Percentiles rank a stretch among this genome's conserved stretches.
phyloP scores from a whole-genome alignment of 1,140 invertebrate genomes.

The Anastrepha ludens region DNA sequence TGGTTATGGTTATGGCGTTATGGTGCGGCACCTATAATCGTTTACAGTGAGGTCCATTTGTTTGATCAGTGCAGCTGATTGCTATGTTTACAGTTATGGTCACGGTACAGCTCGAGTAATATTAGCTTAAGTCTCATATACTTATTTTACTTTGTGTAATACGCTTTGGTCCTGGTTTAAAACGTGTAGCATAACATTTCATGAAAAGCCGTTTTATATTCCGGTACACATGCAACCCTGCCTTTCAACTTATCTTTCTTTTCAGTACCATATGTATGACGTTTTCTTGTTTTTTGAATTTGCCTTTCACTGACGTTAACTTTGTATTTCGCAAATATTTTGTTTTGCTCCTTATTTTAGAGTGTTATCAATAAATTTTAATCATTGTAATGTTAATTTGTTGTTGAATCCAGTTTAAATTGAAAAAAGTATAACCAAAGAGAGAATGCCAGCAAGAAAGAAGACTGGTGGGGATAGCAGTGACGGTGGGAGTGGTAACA shows the following conservation, averaged over 20 bases:
- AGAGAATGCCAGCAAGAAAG: conserved; percentile 39
- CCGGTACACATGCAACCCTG: background rate
- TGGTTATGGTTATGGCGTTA: no score
- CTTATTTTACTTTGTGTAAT: no score
- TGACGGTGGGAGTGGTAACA: conserved; percentile 18
- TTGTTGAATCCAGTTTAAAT: background rate
- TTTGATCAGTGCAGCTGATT: no score
- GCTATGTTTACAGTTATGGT: no score
- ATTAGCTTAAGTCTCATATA: no score
- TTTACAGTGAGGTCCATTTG: no score
- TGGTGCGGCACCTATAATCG: no score
- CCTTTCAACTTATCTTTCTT: background rate
- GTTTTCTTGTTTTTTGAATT: background rate
- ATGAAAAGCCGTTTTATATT: background rate
- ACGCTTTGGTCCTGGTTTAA: no score
- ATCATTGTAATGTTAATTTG: no score
- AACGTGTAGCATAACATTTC: no score
- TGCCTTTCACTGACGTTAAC: background rate
- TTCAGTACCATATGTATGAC: background rate
- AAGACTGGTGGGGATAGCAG: background rate
- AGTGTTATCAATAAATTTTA: background rate
- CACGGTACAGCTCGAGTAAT: no score
- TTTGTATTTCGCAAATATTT: conserved; percentile 19
- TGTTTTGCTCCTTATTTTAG: conserved; percentile 8
- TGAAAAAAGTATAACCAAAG: conserved; percentile 46